Conservation (phyloP, 2,113 vertebrate species). For the Romanogobio albipinnatus region DNA sequence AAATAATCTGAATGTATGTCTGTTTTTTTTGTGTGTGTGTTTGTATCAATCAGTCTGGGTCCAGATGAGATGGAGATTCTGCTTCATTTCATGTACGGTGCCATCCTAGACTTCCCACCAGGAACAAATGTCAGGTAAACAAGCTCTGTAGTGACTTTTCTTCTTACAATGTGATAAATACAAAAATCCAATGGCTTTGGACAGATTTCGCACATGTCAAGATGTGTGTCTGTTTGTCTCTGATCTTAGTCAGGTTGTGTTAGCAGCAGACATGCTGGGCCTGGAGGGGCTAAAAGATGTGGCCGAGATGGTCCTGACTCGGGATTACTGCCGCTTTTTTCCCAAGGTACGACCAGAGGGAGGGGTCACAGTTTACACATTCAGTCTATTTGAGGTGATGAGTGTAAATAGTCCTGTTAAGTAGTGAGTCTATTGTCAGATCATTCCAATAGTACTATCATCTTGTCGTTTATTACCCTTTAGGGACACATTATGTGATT, state of each 20-base stretch:
- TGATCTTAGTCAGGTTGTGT: conserved; percentile 81
- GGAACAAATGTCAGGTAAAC: conserved; percentile 85
- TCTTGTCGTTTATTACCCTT: conserved; percentile 13
- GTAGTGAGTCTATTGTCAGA: background rate
- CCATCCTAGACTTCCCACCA: conserved; percentile 85
- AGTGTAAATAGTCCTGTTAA: conserved; percentile 6
- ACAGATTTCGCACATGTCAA: background rate
- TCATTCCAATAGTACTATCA: background rate
- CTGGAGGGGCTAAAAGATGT: conserved; percentile 92
- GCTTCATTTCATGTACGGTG: conserved; percentile 93
- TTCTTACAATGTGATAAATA: background rate
- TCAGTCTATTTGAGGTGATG: background rate
- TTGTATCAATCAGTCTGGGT: conserved; percentile 79
- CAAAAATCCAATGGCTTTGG: background rate
- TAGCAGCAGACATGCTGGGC: conserved; percentile 91
- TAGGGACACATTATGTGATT: conserved; percentile 34
- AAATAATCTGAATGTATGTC: background rate
- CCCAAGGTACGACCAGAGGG: conserved; percentile 80
- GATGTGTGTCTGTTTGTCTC: conserved; percentile 22
- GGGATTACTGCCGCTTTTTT: conserved; percentile 96
- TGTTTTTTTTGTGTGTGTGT: background rate
- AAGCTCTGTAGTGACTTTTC: background rate
- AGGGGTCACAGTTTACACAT: background rate
- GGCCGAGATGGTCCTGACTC: conserved; percentile 86
- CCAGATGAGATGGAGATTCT: conserved; percentile 86